Base-by-base conservation (phyloP, 2,888 invertebrate genomes). In the Platycnemis pennipes region DNA sequence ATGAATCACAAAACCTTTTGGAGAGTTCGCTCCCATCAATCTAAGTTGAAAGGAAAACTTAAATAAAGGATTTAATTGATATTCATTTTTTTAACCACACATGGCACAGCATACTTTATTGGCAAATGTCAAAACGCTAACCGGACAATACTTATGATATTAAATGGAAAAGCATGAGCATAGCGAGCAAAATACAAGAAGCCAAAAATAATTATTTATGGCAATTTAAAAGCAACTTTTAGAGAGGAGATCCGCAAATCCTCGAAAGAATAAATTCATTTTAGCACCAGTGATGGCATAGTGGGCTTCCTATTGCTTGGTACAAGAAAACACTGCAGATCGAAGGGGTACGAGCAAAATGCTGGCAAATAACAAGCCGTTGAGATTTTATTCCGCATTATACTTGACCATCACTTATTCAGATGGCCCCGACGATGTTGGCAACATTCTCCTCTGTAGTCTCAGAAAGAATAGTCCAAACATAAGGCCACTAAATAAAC, bases 401-500 rank as follows among this genome's bases (percentile, higher is more conserved):
- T 42, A 44, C 91, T 44, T 37, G 44, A 69, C 63, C 26, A 44
- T 45, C 63, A 44, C 69, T n/a, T 2, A 42, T 91, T 63, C 91
- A 63, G 91, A 91, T 49, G 13, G 63, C 44, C 31, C 7, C 42
- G 89, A 89, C 56, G 56, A 89, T 56, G 49, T 56, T 89, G 89
- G 63, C 91, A 69, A 63, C 56, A 42, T 56, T 91, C 91, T 63
- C 49, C 89, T 26, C 89, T 45, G 91, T 42, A 91, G 91, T 91
- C 91, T 44, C 63, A 63, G n/a, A 63, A 26, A n/a, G 45, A 44
- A 37, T 53, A 53, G 53, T 22, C 53, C 37, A 89, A 89, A 56
- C 89, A 89, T 89, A 89, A 89, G 89, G 89, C 56, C 53, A 22
- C 89, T 56, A 56, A 89, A 56, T 53, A 89, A 91, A 91, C 91